phyloP scores from a whole-genome alignment of 2,113 vertebrate species.

The Kryptolebias marmoratus region DNA sequence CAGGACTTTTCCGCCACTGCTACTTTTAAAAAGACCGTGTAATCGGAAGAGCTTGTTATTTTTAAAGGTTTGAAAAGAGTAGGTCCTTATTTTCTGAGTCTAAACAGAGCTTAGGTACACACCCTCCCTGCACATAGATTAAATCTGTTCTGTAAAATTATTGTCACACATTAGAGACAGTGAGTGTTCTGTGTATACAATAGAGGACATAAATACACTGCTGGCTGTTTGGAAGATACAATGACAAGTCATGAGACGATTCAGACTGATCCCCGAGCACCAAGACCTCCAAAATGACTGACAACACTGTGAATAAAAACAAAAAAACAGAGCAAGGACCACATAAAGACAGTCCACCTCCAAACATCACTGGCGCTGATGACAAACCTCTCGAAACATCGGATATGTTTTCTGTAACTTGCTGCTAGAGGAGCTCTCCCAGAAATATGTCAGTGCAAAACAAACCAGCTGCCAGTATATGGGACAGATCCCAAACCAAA shows the following conservation, averaged over 20 bases:
- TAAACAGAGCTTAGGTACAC: slow-evolving; percentile 43
- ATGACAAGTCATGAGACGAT: neutral
- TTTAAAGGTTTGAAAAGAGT: slow-evolving; percentile 24
- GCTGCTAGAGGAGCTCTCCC: slow-evolving; percentile 7
- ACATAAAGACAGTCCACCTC: slow-evolving; percentile 10
- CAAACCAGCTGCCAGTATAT: slow-evolving; percentile 31
- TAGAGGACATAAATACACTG: slow-evolving; percentile 10
- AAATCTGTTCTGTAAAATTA: slow-evolving; percentile 29
- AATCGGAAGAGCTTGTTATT: slow-evolving; percentile 19
- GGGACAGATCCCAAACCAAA: slow-evolving; percentile 57
- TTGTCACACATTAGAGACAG: slow-evolving; percentile 16
- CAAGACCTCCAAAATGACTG: slow-evolving; percentile 10
- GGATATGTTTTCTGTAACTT: slow-evolving; percentile 13
- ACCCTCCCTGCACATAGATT: slow-evolving; percentile 27
- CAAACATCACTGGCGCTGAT: slow-evolving; percentile 26
- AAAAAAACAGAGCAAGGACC: neutral
- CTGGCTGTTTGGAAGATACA: slow-evolving; percentile 1
- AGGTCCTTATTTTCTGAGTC: slow-evolving; percentile 48
- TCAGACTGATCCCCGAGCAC: slow-evolving; percentile 22
- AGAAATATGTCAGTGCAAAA: slow-evolving; percentile 26
- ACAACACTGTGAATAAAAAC: neutral
- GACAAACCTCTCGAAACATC: slow-evolving; percentile 19
- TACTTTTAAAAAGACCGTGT: slow-evolving; percentile 33
- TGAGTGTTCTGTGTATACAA: slow-evolving; percentile 2
- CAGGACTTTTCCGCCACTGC: slow-evolving; percentile 42